Percentiles rank a stretch among this genome's conserved stretches.
Evolutionary conservation across 2,888 invertebrate species (phyloP).

Genomic region (Sylvicola cinctus): DNA sequence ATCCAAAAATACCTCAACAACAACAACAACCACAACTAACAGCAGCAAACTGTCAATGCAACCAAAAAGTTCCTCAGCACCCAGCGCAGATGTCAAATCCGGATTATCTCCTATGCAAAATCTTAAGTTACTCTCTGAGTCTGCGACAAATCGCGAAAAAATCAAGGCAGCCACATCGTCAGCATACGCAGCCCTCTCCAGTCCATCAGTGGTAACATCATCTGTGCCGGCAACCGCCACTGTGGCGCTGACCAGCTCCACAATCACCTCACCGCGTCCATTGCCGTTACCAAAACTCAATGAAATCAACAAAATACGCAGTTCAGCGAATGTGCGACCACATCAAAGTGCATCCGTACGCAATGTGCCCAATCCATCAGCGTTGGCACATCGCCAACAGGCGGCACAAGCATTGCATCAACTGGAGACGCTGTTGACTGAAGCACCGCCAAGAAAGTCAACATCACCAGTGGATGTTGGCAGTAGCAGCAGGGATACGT

Average conservation of each 20-base stretch:
- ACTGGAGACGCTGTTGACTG: no score
- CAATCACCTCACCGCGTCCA: constrained; percentile 8
- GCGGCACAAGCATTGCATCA: constrained; percentile 9
- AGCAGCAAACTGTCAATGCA: background rate
- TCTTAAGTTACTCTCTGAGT: constrained; percentile 31
- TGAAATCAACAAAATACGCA: constrained; percentile 23
- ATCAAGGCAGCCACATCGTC: constrained; percentile 8
- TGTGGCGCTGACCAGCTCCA: background rate
- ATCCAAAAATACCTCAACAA: constrained; percentile 1
- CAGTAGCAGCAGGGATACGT: no score
- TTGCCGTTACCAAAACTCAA: constrained; percentile 22
- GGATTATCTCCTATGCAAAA: constrained; percentile 23
- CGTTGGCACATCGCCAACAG: constrained; percentile 33
- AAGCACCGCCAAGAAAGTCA: no score
- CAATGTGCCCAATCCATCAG: constrained; percentile 41
- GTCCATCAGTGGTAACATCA: background rate
- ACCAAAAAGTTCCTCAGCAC: background rate
- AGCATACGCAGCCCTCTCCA: constrained; percentile 7
- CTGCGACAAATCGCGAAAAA: constrained; percentile 22
- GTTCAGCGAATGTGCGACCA: constrained; percentile 15
- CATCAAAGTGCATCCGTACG: constrained; percentile 35
- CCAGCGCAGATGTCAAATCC: background rate
- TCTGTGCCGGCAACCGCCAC: background rate
- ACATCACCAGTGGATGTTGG: no score
- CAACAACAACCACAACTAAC: background rate